phyloP scores from a whole-genome alignment of 2,797 vertebrate genomes.

The Sebastes miniatus region DNA sequence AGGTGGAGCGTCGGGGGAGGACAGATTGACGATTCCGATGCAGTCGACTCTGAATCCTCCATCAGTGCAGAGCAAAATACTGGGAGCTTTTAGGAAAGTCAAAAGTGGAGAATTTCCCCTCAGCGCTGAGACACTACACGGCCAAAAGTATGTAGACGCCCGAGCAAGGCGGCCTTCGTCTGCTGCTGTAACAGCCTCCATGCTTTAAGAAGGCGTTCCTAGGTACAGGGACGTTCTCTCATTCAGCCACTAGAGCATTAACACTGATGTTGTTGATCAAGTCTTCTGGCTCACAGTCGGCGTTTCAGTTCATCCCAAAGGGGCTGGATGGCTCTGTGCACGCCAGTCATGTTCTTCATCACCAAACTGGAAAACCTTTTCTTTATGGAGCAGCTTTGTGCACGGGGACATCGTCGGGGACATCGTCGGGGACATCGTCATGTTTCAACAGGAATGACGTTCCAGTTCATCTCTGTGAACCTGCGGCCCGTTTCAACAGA shows the following conservation, averaged over 20 bases:
- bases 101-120: neutral
- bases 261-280: neutral
- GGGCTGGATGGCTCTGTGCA: neutral
- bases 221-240: neutral
- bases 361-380: neutral
- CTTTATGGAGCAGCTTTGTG: neutral
- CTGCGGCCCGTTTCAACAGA: too few relatives aligned
- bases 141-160: neutral
- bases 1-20: conserved; percentile 7
- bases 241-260: neutral
- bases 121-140: neutral
- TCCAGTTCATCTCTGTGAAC: too few relatives aligned
- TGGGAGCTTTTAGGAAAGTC: neutral
- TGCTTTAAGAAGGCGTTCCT: neutral
- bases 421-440: too few relatives aligned
- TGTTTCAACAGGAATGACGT: too few relatives aligned
- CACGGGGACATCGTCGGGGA: too few relatives aligned
- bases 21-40: neutral
- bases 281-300: neutral
- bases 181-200: neutral
- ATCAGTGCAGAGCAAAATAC: neutral
- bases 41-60: neutral
- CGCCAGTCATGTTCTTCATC: too few relatives aligned
- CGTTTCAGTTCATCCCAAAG: neutral
- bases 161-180: neutral